Percentiles rank a stretch among this genome's conserved stretches.
These are phyloP conservation scores for Columba guinea DNA, from an alignment of 2,797 vertebrate genomes.

Conservation along the genomic window DNA sequence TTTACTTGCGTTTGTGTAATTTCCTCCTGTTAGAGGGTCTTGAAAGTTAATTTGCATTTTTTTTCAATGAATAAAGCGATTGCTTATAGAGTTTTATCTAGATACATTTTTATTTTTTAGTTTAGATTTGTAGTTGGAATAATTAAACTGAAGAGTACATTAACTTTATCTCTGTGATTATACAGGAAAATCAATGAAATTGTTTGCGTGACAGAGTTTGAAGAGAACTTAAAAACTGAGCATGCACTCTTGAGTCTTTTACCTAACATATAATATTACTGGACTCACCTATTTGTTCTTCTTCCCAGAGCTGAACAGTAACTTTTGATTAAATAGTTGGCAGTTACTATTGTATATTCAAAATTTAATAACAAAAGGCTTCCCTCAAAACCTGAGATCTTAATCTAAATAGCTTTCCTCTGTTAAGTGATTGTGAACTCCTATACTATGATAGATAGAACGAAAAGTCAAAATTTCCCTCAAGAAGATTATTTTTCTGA, in stretches of 20 bases:
- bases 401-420: conserved; percentile 76
- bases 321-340: conserved; percentile 75
- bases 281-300: conserved; percentile 10
- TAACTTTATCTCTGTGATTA: not conserved
- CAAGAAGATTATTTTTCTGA: conserved; percentile 62
- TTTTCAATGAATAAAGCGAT: not conserved
- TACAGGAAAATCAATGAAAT: conserved; percentile 13
- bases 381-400: conserved; percentile 62
- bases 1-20: not conserved
- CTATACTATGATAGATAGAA: conserved; percentile 40
- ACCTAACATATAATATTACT: not conserved
- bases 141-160: not conserved
- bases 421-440: conserved; percentile 59
- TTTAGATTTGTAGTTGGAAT: not conserved
- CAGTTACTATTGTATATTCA: conserved; percentile 52
- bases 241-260: not conserved
- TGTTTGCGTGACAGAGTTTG: conserved; percentile 20
- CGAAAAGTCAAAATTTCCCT: conserved; percentile 38
- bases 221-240: conserved; percentile 39
- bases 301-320: conserved; percentile 46
- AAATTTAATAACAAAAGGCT: conserved; percentile 70
- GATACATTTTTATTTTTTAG: not conserved
- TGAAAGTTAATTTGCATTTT: not conserved
- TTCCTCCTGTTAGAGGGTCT: not conserved
- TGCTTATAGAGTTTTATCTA: not conserved